These are phyloP conservation scores for Notodromas monacha DNA, from an alignment of 2,888 invertebrate species.

Conservation along the genomic window DNA sequence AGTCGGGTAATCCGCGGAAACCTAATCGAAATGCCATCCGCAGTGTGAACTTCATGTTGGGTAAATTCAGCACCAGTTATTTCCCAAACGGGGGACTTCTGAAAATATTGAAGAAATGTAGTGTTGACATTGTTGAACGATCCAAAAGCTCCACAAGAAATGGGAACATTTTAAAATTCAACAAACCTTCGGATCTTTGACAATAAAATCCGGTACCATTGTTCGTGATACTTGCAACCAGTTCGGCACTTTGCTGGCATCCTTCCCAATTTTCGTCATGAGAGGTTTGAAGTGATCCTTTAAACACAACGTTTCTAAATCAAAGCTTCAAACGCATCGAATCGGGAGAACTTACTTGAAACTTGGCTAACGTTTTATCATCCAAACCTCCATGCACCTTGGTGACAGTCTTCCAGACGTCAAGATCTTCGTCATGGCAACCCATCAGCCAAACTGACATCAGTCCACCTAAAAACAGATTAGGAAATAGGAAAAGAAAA, in stretches of 20 bases:
- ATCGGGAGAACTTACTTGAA: conserved; percentile 24
- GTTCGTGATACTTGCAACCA: conserved; percentile 54
- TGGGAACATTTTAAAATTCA: conserved; percentile 4
- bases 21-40: conserved; percentile 65
- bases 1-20: conserved; percentile 48
- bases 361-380: conserved; percentile 39
- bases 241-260: conserved; percentile 29
- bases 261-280: conserved; percentile 49
- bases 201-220: conserved; percentile 63
- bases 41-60: conserved; percentile 37
- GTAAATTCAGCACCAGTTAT: conserved; percentile 38
- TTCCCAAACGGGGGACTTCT: conserved; percentile 66
- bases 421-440: conserved; percentile 30
- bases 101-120: conserved; percentile 8
- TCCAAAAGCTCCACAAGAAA: background rate
- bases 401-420: conserved; percentile 56
- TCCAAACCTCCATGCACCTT: conserved; percentile 47
- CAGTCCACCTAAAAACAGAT: conserved; percentile 27
- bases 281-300: conserved; percentile 21
- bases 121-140: background rate
- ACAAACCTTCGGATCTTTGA: conserved; percentile 33
- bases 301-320: conserved; percentile 9
- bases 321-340: background rate
- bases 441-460: conserved; percentile 86
- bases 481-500: too few species aligned